These are phyloP conservation scores for Falco rusticolus DNA, from an alignment of 2,797 vertebrate genomes.

Conservation along the genomic window DNA sequence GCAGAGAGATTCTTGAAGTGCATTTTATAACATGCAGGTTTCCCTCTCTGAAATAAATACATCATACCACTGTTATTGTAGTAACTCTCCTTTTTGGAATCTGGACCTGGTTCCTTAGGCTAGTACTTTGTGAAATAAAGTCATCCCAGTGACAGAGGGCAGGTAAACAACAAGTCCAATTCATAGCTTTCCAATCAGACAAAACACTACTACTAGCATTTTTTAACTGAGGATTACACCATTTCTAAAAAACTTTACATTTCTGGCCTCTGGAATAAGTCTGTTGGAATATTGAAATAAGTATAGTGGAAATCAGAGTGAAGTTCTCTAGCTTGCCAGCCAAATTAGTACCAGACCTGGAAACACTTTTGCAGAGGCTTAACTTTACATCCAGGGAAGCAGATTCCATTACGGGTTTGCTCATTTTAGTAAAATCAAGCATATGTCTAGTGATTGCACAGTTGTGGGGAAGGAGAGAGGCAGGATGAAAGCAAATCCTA, in stretches of 20 bases:
- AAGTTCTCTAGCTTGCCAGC: neutral
- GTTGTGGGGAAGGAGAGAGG: neutral
- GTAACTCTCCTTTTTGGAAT: neutral
- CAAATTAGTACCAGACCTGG: neutral
- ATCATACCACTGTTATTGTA: neutral
- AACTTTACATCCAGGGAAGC: neutral
- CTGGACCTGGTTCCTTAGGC: neutral
- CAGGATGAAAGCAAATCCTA: slow-evolving; percentile 16
- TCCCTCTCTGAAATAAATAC: neutral
- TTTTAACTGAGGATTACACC: neutral
- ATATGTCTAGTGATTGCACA: neutral
- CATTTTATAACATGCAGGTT: neutral
- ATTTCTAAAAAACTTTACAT: neutral
- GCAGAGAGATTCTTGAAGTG: neutral
- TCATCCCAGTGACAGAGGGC: neutral
- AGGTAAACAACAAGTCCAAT: neutral
- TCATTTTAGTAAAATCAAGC: neutral
- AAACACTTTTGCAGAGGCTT: neutral
- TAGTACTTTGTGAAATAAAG: neutral
- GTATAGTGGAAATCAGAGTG: neutral
- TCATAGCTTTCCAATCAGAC: neutral
- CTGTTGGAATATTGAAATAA: neutral
- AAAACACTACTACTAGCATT: neutral
- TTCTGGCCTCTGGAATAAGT: neutral
- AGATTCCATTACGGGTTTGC: neutral